Percentiles rank a stretch among this genome's conserved stretches.
Conservation (phyloP, 2,888 invertebrate genomes). For the Notocelia uddmanniana region DNA sequence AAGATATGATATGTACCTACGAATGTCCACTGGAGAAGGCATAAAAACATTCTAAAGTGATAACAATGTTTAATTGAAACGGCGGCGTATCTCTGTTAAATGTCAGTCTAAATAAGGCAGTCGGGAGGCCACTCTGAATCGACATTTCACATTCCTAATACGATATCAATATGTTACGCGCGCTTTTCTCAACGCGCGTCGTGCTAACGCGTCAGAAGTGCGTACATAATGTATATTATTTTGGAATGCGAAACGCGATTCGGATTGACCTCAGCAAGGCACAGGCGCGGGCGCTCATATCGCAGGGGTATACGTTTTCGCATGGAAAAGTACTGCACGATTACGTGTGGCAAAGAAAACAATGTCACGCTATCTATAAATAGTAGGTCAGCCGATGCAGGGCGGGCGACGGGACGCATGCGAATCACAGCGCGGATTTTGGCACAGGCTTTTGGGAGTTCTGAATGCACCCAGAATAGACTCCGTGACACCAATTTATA, state of each 20-base stretch:
- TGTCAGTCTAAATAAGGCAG: conserved; percentile 41
- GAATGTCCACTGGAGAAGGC: not conserved
- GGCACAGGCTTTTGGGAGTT: conserved; percentile 65
- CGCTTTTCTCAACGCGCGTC: not conserved
- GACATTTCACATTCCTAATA: conserved; percentile 1
- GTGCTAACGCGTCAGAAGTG: not conserved
- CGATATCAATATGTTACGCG: not conserved
- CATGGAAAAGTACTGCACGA: conserved; percentile 79
- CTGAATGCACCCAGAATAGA: conserved; percentile 64
- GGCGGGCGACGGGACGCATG: conserved; percentile 59
- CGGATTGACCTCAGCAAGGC: conserved; percentile 36
- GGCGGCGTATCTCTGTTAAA: conserved; percentile 33
- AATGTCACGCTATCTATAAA: conserved; percentile 79
- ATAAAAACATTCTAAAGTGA: conserved; percentile 43
- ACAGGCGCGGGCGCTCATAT: conserved; percentile 60
- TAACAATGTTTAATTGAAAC: conserved; percentile 40
- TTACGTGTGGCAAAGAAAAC: conserved; percentile 72
- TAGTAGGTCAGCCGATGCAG: conserved; percentile 67
- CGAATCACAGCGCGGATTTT: conserved; percentile 57
- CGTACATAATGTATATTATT: not conserved
- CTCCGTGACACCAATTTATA: conserved; percentile 62
- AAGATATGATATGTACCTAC: not conserved
- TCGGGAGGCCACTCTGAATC: not conserved
- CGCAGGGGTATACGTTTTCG: conserved; percentile 77
- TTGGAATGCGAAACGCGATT: not conserved